Conservation (phyloP, 2,888 invertebrate genomes). For the Cenopis cana region DNA sequence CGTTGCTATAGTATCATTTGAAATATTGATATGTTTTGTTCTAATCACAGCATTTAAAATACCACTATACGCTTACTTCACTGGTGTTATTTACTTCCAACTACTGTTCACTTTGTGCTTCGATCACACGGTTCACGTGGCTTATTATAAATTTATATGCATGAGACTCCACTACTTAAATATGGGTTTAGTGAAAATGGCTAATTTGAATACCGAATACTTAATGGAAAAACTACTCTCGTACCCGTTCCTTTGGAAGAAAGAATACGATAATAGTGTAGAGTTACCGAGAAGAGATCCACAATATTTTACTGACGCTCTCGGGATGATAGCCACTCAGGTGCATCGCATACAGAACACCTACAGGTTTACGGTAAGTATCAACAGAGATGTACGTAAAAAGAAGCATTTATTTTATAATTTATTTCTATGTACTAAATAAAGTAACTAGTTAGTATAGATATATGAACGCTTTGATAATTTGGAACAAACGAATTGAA, state of each 20-base stretch:
- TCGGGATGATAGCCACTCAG: constrained; percentile 58
- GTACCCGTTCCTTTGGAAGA: constrained; percentile 61
- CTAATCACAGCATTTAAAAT: constrained; percentile 44
- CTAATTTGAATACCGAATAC: constrained; percentile 58
- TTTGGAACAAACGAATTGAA: too few species aligned
- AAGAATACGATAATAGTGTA: constrained; percentile 58
- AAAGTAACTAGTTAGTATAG: too few species aligned
- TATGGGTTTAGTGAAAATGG: constrained; percentile 63
- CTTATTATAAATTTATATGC: constrained; percentile 53
- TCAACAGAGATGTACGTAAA: neutral
- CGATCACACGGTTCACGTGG: constrained; percentile 57
- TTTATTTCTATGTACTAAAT: neutral
- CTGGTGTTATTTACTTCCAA: constrained; percentile 54
- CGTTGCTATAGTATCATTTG: constrained; percentile 48
- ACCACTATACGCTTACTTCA: constrained; percentile 49
- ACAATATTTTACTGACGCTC: constrained; percentile 56
- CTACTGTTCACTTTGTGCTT: constrained; percentile 59
- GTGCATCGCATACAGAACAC: constrained; percentile 53
- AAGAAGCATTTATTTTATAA: neutral
- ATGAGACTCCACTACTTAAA: constrained; percentile 67
- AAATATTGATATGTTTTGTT: constrained; percentile 49
- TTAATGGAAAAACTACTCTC: constrained; percentile 62
- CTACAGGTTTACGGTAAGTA: constrained; percentile 62
- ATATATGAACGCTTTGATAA: too few species aligned
- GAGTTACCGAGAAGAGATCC: constrained; percentile 53